Evolutionary conservation across 2,113 vertebrate genomes (phyloP), one percentile per base, ranked within the genome.

Genomic region (Chitala chitala): DNA sequence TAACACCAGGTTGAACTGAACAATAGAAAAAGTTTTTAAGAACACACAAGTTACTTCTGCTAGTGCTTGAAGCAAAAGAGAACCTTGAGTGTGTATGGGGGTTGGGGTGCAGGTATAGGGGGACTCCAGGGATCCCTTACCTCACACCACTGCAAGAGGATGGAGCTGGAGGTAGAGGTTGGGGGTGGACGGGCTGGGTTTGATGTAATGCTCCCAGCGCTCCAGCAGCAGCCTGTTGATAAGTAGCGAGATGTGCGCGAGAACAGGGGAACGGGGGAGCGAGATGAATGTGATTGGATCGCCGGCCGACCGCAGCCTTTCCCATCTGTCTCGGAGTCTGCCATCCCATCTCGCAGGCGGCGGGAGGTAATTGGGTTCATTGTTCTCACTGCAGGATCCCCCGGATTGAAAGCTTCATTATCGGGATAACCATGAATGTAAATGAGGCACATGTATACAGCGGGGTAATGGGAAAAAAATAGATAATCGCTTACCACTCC

Each of bases 371-470:
- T 91, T 92, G 91, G 91, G 89, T 92, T 92, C 91, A 92, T 91
- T 92, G 91, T 92, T 92, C 89, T 91, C 91, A 84, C 91, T 80
- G 80, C 90, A 89, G 91, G 91, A 90, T 91, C 87, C 81, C 82
- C 87, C 81, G 84, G 90, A 92, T 91, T 91, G 91, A 91, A 89
- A 91, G 89, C 89, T 92, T 92, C 90, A 92, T 91, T 92, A 92
- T 92, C 91, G 89, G 91, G 88, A 92, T 92, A 91, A 91, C 87
- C 90, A 90, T 91, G 90, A 91, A 91, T 91, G 91, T 91, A 91
- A 91, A 91, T 91, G 89, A 91, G 89, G 79, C 88, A 83, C 88
- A 87, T 79, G 83, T 88, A 87, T 89, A 84, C 87, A 86, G 86
- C 78, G 46, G 81, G 82, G 85, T 89, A 90, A 92, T 90, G 81